These are phyloP conservation scores for Eupithecia inturbata DNA, from an alignment of 2,888 invertebrate species.

Conservation along the genomic window DNA sequence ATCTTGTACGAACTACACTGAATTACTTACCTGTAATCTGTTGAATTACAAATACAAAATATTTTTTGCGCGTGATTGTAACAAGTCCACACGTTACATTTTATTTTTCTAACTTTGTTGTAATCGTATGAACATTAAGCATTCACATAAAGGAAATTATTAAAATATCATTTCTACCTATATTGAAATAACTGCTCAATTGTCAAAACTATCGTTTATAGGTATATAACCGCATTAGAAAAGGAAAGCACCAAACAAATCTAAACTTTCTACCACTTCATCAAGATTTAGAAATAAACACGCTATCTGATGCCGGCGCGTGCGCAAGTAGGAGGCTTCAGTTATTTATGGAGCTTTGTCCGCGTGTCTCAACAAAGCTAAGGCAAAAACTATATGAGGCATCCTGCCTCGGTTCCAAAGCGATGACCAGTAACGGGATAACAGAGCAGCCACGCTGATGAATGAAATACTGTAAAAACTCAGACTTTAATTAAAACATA, in stretches of 20 bases:
- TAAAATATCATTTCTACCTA: neutral
- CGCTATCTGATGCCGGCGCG: slow-evolving; percentile 16
- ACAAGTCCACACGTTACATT: neutral
- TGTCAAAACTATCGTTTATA: neutral
- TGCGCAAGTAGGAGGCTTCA: slow-evolving; percentile 25
- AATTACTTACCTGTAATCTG: too few species aligned
- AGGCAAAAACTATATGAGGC: slow-evolving; percentile 50
- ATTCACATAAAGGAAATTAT: neutral
- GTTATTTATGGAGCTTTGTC: slow-evolving; percentile 40
- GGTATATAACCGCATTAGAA: neutral
- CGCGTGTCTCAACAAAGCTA: slow-evolving; percentile 41
- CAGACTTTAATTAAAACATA: neutral
- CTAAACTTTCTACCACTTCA: slow-evolving; percentile 23
- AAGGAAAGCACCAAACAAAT: neutral
- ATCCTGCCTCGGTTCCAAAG: slow-evolving; percentile 57
- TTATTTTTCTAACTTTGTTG: neutral
- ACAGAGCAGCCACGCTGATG: slow-evolving; percentile 11
- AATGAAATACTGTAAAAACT: slow-evolving; percentile 5
- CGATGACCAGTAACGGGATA: slow-evolving; percentile 32
- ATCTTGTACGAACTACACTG: neutral
- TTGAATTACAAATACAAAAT: neutral
- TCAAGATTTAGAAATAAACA: slow-evolving; percentile 28
- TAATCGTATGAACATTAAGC: neutral
- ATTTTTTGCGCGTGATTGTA: neutral
- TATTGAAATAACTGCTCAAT: neutral